Evolutionary conservation across 2,797 vertebrate genomes (phyloP).

Genomic region (Lacerta viridis): DNA sequence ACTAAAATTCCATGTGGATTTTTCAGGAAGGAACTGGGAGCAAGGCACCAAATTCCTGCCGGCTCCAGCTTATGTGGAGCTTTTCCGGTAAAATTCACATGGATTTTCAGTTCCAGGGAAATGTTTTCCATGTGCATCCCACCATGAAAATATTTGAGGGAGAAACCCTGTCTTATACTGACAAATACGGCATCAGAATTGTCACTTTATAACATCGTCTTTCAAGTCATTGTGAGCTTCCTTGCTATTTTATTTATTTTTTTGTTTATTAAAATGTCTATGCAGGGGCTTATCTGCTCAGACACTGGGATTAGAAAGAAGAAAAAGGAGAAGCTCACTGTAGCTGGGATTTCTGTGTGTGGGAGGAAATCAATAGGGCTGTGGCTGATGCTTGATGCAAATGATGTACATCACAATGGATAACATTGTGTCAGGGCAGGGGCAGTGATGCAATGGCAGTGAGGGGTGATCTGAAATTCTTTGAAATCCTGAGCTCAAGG

Average conservation of each 20-base stretch:
- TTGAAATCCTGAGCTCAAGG: constrained; percentile 62
- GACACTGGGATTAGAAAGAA: not conserved
- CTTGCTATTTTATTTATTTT: not conserved
- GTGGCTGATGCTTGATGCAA: constrained; percentile 29
- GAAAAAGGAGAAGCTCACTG: constrained; percentile 15
- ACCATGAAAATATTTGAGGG: not conserved
- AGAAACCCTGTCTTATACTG: not conserved
- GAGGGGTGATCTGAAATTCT: constrained; percentile 60
- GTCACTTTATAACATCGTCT: constrained; percentile 1
- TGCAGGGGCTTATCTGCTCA: constrained; percentile 6
- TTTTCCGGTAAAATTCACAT: constrained; percentile 25
- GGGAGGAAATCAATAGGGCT: constrained; percentile 10
- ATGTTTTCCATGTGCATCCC: constrained; percentile 25
- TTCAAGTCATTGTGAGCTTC: not conserved
- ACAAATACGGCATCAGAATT: not conserved
- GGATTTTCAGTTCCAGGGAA: constrained; percentile 27
- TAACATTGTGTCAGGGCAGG: constrained; percentile 46
- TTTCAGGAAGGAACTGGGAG: constrained; percentile 42
- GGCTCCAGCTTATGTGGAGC: not conserved
- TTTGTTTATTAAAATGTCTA: constrained; percentile 8
- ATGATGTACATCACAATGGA: constrained; percentile 46
- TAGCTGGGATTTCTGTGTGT: not conserved
- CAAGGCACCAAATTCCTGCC: constrained; percentile 9
- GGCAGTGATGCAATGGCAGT: constrained; percentile 57
- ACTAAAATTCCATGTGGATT: constrained; percentile 40